Evolutionary conservation across 2,888 invertebrate genomes (phyloP).

Genomic region (Habrosyne pyritoides): DNA sequence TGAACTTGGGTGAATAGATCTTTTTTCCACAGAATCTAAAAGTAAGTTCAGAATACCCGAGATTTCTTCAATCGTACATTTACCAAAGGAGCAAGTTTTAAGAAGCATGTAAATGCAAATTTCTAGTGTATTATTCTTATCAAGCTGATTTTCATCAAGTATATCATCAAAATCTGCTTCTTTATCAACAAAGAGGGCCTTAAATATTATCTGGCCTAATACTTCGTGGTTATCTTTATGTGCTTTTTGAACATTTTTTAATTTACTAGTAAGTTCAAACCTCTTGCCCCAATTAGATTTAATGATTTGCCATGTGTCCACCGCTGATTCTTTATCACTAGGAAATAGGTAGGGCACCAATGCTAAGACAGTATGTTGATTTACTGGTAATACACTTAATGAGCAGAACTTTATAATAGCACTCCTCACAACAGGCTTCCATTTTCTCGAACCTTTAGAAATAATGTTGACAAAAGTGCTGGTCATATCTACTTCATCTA

Average conservation of each 20-base stretch:
- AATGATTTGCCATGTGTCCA: conserved; percentile 60
- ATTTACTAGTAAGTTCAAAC: conserved; percentile 47
- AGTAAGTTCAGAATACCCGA: conserved; percentile 68
- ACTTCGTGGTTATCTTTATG: conserved; percentile 45
- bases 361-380: conserved; percentile 82
- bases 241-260: conserved; percentile 39
- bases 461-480: conserved; percentile 78
- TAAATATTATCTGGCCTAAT: conserved; percentile 57
- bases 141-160: conserved; percentile 53
- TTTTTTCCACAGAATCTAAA: conserved; percentile 63
- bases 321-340: conserved; percentile 51
- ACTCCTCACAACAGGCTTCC: conserved; percentile 65
- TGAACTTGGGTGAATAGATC: conserved; percentile 57
- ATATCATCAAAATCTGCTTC: conserved; percentile 49
- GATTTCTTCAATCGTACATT: conserved; percentile 61
- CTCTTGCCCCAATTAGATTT: conserved; percentile 66
- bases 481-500: conserved; percentile 72
- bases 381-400: conserved; percentile 67
- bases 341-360: conserved; percentile 87
- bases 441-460: conserved; percentile 64
- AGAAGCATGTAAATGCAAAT: conserved; percentile 71
- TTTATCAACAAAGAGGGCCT: conserved; percentile 57
- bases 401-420: conserved; percentile 78
- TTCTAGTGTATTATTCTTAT: conserved; percentile 58
- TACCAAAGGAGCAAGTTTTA: conserved; percentile 68